Percentiles rank a stretch among this genome's conserved stretches.
phyloP scores from a whole-genome alignment of 2,797 vertebrate genomes.

The Sparus aurata region DNA sequence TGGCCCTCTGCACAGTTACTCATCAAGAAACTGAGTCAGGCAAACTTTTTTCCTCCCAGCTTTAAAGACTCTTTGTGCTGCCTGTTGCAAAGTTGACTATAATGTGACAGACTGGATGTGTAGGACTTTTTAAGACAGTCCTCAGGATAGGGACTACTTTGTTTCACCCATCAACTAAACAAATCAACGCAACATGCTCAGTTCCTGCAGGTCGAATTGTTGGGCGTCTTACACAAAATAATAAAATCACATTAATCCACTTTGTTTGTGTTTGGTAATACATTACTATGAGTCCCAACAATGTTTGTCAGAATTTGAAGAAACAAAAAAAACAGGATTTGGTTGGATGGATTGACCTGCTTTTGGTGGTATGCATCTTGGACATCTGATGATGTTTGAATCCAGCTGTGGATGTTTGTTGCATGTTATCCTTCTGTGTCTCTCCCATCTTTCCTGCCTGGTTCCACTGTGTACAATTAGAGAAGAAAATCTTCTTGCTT shows the following conservation, averaged over 20 bases:
- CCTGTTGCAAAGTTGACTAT: constrained; percentile 4
- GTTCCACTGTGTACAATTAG: not conserved
- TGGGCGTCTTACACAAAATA: not conserved
- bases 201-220: not conserved
- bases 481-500: not conserved
- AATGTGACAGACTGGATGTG: not conserved
- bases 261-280: no score
- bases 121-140: constrained; percentile 15
- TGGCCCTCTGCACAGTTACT: not conserved
- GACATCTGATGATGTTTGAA: not conserved
- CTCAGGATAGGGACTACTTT: constrained; percentile 33
- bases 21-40: constrained; percentile 8
- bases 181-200: constrained; percentile 12
- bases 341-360: no score
- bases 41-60: not conserved
- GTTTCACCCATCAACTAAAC: constrained; percentile 19
- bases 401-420: not conserved
- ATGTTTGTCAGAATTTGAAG: no score
- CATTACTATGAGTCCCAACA: no score
- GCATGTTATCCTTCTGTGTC: not conserved
- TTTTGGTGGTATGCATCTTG: not conserved
- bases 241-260: not conserved
- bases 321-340: no score
- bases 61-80: constrained; percentile 26
- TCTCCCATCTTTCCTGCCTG: not conserved